A percentile compares a stretch with the other conserved stretches of the same genome.
Conservation (phyloP, 2,113 vertebrate species). For the Microcebus lehilahytsara region DNA sequence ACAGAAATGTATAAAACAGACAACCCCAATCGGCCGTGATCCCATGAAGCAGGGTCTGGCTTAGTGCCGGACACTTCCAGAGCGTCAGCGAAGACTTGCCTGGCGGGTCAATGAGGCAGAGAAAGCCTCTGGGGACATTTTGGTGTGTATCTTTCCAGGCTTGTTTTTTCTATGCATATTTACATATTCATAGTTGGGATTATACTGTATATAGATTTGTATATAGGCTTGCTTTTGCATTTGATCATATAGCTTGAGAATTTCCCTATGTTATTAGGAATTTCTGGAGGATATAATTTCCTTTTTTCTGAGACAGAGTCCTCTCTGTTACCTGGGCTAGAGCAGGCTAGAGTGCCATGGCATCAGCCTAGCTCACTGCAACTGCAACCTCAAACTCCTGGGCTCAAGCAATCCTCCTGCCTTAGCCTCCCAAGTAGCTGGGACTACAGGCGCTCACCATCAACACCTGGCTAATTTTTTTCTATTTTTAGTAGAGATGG, state of each 20-base stretch:
- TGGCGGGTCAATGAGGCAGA: neutral
- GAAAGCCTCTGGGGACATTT: neutral
- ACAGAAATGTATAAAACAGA: neutral
- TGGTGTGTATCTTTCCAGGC: neutral
- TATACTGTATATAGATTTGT: neutral
- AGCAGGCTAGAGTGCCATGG: too few relatives aligned
- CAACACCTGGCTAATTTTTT: too few relatives aligned
- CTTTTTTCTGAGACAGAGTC: neutral
- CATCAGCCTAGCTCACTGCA: too few relatives aligned
- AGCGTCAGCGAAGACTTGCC: neutral
- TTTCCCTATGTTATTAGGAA: neutral
- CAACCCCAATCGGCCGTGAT: neutral
- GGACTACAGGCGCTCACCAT: too few relatives aligned
- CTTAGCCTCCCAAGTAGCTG: too few relatives aligned
- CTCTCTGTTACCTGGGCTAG: too few relatives aligned
- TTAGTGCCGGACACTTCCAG: neutral
- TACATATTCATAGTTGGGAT: neutral
- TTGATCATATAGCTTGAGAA: neutral
- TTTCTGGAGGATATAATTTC: conserved; percentile 16
- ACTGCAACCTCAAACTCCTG: too few relatives aligned
- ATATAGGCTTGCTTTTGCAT: neutral
- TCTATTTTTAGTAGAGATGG: too few relatives aligned
- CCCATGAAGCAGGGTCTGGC: neutral
- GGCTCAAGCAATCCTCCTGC: too few relatives aligned
- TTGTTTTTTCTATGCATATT: neutral